These are phyloP conservation scores for Astyanax mexicanus DNA, from an alignment of 2,797 vertebrate species.

Conservation along the genomic window DNA sequence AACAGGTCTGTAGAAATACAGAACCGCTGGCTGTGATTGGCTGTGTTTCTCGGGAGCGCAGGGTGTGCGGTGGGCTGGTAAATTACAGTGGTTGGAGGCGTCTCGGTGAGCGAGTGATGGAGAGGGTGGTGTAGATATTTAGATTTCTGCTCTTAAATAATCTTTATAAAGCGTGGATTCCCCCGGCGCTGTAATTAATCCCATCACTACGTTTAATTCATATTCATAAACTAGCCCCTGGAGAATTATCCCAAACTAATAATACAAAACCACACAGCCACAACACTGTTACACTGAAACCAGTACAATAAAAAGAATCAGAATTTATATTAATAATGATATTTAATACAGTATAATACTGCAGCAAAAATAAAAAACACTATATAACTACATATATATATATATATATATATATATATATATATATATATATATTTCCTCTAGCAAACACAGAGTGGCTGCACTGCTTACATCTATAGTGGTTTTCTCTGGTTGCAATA, in stretches of 20 bases:
- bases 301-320: no score
- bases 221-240: neutral
- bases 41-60: neutral
- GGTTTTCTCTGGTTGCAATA: no score
- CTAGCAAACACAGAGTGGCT: no score
- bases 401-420: no score
- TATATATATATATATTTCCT: no score
- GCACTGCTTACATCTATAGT: no score
- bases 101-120: neutral
- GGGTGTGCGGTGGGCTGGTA: neutral
- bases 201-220: neutral
- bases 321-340: no score
- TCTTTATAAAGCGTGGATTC: no score
- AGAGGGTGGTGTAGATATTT: neutral
- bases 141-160: neutral
- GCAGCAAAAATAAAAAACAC: neutral
- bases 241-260: neutral
- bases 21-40: neutral
- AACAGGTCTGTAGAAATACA: neutral
- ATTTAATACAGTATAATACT: neutral
- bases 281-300: neutral
- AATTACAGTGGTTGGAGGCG: neutral
- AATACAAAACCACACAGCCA: no score
- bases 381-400: no score
- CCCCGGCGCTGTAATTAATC: no score